phyloP scores from a whole-genome alignment of 2,113 vertebrate species.

The Ceyx cyanopectus region DNA sequence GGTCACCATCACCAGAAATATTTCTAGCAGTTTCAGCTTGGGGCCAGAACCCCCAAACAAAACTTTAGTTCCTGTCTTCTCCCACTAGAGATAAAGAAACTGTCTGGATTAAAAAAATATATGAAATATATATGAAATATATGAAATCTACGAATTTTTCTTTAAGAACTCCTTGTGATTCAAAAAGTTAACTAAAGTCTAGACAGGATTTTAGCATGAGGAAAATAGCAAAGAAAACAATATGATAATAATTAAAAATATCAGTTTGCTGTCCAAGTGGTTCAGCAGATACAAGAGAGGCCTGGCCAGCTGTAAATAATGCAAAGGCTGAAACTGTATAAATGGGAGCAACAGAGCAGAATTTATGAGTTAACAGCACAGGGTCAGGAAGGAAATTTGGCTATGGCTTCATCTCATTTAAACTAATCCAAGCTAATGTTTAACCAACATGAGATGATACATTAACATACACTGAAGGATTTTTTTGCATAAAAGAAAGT shows the following conservation, averaged over 20 bases:
- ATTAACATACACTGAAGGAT: background rate
- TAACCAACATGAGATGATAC: background rate
- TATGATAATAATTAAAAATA: background rate
- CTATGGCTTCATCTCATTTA: too few relatives aligned
- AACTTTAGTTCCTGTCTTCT: background rate
- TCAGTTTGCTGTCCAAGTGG: background rate
- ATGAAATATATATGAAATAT: too few relatives aligned
- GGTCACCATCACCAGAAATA: background rate
- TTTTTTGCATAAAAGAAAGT: background rate
- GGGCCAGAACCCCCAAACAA: background rate
- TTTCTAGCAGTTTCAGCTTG: background rate
- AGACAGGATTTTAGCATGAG: background rate
- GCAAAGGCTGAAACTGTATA: background rate
- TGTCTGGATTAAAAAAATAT: background rate
- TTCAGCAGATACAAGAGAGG: background rate
- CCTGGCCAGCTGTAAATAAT: background rate
- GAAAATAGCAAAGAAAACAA: background rate
- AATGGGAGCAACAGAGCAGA: background rate
- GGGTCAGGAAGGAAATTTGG: background rate
- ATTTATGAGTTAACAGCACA: background rate
- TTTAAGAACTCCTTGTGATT: background rate
- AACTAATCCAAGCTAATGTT: background rate
- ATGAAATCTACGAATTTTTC: background rate
- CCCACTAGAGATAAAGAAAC: background rate
- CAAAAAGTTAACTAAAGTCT: background rate